Evolutionary conservation across 2,797 vertebrate species (phyloP), one percentile per base, ranked within the genome.

Genomic region (Distichodus sexfasciatus): DNA sequence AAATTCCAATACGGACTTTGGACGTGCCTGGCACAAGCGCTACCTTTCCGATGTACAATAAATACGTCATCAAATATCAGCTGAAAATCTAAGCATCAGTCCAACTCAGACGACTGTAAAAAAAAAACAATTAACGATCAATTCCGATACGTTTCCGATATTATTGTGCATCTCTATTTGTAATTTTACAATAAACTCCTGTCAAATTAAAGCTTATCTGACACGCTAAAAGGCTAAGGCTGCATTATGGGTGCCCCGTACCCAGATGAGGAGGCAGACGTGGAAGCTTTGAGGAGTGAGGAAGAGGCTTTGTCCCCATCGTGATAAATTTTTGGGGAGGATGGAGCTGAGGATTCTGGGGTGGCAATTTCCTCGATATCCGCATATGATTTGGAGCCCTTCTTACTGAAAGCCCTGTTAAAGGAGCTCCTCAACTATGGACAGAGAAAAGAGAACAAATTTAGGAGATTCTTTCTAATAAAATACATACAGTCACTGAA

Each of bases 361-460:
- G 97, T 99, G 78, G 96, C 91, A 0, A 99, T 98, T 86, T 99
- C 97, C 83, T 98, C 96, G 0, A 99, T 99, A 81, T 99, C 97
- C 0, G 97, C 97, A 66, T 98, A 99, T 0, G 96, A 94, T 84
- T 99, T 99, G 47, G 94, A 87, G 2, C 95, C 95, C 78, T 99
- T 99, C 86, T 99, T 99, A 84, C 92, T 98, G 84, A 99, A 99
- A 58, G 97, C 97, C 82, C 97, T 98, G 87, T 98, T 99, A 88
- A 99, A 99, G 76, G 97, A 99, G 82, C 96, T 99, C 65, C 97
- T 94, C n/a, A 99, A 85, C 97, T 99, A 78, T 12, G 75, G 3
- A 59, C 15, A 38, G 9, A 71, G 17, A 24, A 55, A 14, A 71
- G 0, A n/a, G 70, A 21, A 63, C 17, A 60, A 23, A 2, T 12